A percentile compares a stretch with the other conserved stretches of the same genome.
phyloP scores from a whole-genome alignment of 2,113 vertebrate genomes.

The Oxyruncus cristatus region DNA sequence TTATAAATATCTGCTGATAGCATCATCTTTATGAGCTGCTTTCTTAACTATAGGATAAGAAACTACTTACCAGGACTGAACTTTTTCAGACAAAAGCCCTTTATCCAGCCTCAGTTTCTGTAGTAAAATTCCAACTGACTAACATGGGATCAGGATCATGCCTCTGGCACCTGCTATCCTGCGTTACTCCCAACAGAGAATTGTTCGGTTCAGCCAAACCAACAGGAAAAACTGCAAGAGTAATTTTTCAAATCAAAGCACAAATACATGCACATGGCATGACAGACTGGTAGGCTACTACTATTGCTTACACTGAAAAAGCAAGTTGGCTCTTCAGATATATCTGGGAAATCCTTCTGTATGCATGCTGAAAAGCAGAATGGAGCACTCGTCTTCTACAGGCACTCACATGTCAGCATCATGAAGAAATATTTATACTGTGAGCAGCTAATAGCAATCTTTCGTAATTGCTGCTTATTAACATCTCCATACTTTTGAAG shows the following conservation, averaged over 20 bases:
- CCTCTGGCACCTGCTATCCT: not conserved
- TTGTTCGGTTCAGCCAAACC: not conserved
- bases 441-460: not conserved
- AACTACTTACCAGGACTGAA: not conserved
- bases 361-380: not conserved
- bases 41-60: not conserved
- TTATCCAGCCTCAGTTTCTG: not conserved
- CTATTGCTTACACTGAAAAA: not conserved
- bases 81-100: not conserved
- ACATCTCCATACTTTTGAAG: not conserved
- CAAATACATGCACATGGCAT: not conserved
- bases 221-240: not conserved
- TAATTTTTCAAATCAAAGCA: not conserved
- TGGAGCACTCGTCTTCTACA: not conserved
- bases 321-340: not conserved
- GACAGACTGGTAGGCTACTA: not conserved
- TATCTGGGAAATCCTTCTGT: not conserved
- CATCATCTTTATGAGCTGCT: not conserved
- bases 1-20: not conserved
- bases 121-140: not conserved
- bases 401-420: not conserved
- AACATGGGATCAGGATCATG: not conserved
- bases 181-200: fast-evolving
- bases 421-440: constrained; percentile 14
- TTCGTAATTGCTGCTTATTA: not conserved